These are phyloP conservation scores for Protaetia brevitarsis DNA, from an alignment of 1,140 invertebrate genomes.

Conservation along the genomic window DNA sequence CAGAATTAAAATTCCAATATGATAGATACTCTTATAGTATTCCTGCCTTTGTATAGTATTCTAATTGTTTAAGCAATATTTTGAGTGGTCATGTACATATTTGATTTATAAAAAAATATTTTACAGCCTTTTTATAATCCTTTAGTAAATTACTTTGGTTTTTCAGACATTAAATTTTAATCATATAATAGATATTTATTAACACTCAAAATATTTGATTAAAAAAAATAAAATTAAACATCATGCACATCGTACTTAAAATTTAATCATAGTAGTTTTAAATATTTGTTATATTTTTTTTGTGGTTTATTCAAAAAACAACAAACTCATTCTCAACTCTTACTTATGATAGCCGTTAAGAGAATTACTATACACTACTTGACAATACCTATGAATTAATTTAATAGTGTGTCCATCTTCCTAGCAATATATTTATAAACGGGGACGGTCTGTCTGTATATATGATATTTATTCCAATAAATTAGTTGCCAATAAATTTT, in stretches of 20 bases:
- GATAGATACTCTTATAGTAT: conserved; percentile 2
- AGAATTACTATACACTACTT: conserved; percentile 5
- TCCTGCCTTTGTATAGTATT: conserved; percentile 17
- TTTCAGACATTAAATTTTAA: no score
- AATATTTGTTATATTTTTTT: neutral
- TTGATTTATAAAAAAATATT: neutral
- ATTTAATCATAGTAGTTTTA: conserved; percentile 9
- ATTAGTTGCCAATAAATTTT: conserved; percentile 15
- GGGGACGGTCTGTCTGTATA: conserved; percentile 19
- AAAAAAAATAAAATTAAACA: neutral
- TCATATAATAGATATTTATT: neutral
- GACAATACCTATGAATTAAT: conserved; percentile 1
- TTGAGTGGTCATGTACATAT: neutral
- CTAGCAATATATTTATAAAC: conserved; percentile 18
- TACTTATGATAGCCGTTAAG: neutral
- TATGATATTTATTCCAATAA: conserved; percentile 22
- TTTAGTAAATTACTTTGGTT: no score
- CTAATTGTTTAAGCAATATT: neutral
- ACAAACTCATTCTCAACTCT: neutral
- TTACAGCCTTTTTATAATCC: neutral
- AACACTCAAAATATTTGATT: neutral
- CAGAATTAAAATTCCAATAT: conserved; percentile 22
- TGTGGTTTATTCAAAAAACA: neutral
- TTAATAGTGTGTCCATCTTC: conserved; percentile 6
- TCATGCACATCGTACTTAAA: conserved; percentile 27